Evolutionary conservation across 2,113 vertebrate genomes (phyloP), one percentile per base, ranked within the genome.

Genomic region (Tricholaema leucomelas): DNA sequence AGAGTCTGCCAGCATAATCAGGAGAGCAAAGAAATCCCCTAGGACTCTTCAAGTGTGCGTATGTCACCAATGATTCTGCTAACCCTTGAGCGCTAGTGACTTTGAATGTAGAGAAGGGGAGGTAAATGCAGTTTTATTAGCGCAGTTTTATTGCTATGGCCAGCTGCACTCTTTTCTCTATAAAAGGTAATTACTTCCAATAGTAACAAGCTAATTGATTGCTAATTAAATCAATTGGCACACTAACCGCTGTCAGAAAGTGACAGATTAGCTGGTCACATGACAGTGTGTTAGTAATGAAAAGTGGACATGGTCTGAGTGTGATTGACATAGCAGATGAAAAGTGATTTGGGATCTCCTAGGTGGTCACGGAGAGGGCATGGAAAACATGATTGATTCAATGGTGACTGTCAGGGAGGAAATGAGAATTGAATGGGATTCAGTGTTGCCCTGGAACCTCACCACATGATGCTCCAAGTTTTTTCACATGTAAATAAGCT

Each of bases 201-300:
- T 99, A 98, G 98, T 99, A 99, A 99, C 99, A 99, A 99, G 99
- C 99, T 99, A 99, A 99, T 99, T 99, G 99, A 99, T 99, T 99
- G 98, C 98, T 99, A 99, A 99, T 99, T 99, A 99, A 99, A 98
- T 99, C 98, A 99, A 99, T 99, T 98, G 98, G 98, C 98, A 98
- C 97, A 98, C 97, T 98, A 98, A 98, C 98, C 95, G 95, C 98
- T 98, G 98, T 98, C 98, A 98, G 98, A 97, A 97, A 97, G 97
- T 99, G 99, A 99, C 98, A 98, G 98, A 99, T 99, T 98, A 98
- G 98, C 94, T 76, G 97, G 97, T 98, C 98, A 98, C 96, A 92
- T 97, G 97, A 97, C 95, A 94, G 89, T 46, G 95, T 96, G 97
- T 97, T 98, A 83, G 96, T 97, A 98, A 98, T 98, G 97, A 98